Evolutionary conservation across 1,140 invertebrate species (phyloP), one percentile per base, ranked within the genome.

Genomic region (Ips typographus): DNA sequence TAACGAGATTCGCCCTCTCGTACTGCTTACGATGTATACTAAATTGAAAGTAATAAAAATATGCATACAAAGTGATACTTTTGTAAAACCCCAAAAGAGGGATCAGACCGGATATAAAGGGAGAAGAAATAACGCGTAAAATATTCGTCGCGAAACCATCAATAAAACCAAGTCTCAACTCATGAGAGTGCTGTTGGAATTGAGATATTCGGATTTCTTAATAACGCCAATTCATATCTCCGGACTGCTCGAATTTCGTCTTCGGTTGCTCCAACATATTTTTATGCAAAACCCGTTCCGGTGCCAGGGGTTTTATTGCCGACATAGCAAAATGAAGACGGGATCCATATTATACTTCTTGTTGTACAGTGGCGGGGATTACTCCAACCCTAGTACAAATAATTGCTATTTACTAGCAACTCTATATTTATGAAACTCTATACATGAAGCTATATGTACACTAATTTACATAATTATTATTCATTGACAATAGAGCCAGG

Each of bases 241-340:
- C 70, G 72, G 75, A 74, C 74, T 65, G 69, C 61, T 65, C 60
- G 62, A 71, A 73, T 71, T 69, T 51, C 72, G 72, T 71, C 71
- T 77, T 76, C 74, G 70, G 69, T 51, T 52, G 68, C 56, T 65
- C 70, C 70, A 73, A 77, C 77, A 78, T 78, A 78, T 78, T 78
- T 78, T 77, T 77, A 78, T 78, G 76, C 77, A 76, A 77, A 78
- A 75, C 76, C 72, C 75, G 77, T 78, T 77, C 77, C 77, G 76
- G 75, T 74, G 66, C 72, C 76, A 71, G 75, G 76, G 22, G 75
- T 77, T 78, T 78, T 78, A 78, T 78, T 78, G 76, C 76, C 66
- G 68, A 63, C 65, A 74, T 58, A 68, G 73, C 73, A 75, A 76
- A 77, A 78, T 77, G 73, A 75, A 76, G 76, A 76, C 70, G 71